Evolutionary conservation across 2,888 invertebrate species (phyloP).

Genomic region (Strigamia crassipes): DNA sequence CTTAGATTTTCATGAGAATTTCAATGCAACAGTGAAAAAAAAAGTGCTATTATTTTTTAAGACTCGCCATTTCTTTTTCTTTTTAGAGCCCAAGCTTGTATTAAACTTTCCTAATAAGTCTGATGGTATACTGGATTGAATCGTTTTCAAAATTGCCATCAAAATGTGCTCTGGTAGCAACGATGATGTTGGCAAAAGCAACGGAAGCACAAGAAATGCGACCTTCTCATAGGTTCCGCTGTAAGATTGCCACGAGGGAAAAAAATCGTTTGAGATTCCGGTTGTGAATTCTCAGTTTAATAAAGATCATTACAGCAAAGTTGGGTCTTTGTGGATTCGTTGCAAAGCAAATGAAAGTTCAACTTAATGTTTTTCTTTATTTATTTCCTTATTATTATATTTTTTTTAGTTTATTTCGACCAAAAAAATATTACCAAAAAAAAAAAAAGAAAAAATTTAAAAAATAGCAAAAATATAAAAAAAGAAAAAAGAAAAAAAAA

Average conservation of each 20-base stretch:
- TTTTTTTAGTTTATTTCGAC: neutral
- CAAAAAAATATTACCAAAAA: neutral
- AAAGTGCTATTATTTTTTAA: slow-evolving; percentile 36
- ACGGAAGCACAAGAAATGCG: slow-evolving; percentile 42
- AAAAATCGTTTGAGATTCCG: slow-evolving; percentile 38
- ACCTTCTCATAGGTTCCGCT: slow-evolving; percentile 38
- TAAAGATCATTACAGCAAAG: slow-evolving; percentile 39
- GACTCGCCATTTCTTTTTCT: slow-evolving; percentile 33
- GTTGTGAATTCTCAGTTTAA: slow-evolving; percentile 30
- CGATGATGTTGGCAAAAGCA: slow-evolving; percentile 26
- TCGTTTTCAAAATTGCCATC: slow-evolving; percentile 34
- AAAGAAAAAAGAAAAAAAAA: neutral
- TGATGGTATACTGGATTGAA: slow-evolving; percentile 38
- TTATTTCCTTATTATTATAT: neutral
- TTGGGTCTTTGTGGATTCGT: slow-evolving; percentile 10
- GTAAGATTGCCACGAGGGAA: slow-evolving; percentile 25
- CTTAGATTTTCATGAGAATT: slow-evolving; percentile 23
- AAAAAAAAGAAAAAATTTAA: neutral
- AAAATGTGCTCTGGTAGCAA: slow-evolving; percentile 37
- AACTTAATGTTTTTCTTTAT: slow-evolving; percentile 22
- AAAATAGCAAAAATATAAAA: neutral
- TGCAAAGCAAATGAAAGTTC: neutral
- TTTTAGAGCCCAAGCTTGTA: slow-evolving; percentile 24
- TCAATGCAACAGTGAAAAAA: slow-evolving; percentile 24
- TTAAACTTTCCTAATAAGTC: slow-evolving; percentile 40